Conservation (phyloP, 2,797 vertebrate species). For the Lithobates sylvaticus region DNA sequence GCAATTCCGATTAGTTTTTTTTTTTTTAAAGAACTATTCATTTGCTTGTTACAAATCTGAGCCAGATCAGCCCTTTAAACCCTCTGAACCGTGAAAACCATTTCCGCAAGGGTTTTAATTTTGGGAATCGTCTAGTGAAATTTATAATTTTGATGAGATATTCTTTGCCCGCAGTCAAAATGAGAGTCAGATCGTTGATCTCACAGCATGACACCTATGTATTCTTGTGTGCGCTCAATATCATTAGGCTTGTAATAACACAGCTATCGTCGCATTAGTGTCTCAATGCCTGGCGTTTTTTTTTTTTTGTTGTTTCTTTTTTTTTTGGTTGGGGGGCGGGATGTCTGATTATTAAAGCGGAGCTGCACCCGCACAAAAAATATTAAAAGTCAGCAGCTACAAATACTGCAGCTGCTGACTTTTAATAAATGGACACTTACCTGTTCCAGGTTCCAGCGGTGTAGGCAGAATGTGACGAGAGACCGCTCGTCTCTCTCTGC, state of each 20-base stretch:
- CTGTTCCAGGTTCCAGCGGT: too few species aligned
- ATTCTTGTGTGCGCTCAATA: constrained; percentile 82
- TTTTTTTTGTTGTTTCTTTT: constrained; percentile 74
- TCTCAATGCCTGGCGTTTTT: constrained; percentile 79
- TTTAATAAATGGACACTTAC: too few species aligned
- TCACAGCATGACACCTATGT: constrained; percentile 89
- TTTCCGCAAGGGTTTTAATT: constrained; percentile 89
- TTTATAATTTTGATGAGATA: constrained; percentile 88
- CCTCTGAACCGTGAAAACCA: constrained; percentile 88
- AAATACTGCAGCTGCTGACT: too few species aligned
- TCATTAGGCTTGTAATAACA: constrained; percentile 90
- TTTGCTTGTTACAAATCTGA: constrained; percentile 90
- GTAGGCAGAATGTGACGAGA: too few species aligned
- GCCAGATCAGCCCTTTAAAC: constrained; percentile 89
- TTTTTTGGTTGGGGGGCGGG: constrained; percentile 64
- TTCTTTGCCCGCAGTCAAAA: constrained; percentile 85
- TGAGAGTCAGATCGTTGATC: constrained; percentile 85
- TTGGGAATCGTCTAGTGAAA: constrained; percentile 82
- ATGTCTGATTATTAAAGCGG: constrained; percentile 79
- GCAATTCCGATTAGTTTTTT: constrained; percentile 86
- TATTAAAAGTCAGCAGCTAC: too few species aligned
- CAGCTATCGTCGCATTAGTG: constrained; percentile 82
- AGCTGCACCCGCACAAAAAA: too few species aligned
- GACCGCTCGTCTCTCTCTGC: too few species aligned
- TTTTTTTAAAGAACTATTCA: constrained; percentile 86